These are phyloP conservation scores for Coluber constrictor DNA, from an alignment of 2,797 vertebrate genomes.

Conservation along the genomic window DNA sequence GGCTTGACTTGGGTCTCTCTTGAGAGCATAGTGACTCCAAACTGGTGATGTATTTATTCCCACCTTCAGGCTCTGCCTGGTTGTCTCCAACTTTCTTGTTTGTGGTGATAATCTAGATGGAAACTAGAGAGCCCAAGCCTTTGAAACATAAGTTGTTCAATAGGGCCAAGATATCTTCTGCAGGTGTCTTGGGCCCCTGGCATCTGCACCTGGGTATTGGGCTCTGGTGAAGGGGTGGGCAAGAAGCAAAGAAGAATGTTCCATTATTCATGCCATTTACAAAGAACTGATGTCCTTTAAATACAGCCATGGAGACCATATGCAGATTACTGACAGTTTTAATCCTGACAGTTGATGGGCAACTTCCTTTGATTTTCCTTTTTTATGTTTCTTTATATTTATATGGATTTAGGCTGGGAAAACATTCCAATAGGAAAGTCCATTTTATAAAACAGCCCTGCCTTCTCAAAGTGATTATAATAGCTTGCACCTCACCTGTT, in stretches of 20 bases:
- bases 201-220: background rate
- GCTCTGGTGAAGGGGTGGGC: background rate
- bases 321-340: background rate
- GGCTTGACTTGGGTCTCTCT: background rate
- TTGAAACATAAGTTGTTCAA: background rate
- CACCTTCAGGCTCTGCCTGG: background rate
- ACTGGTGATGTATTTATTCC: background rate
- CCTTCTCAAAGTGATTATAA: background rate
- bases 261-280: background rate
- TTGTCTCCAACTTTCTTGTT: background rate
- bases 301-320: background rate
- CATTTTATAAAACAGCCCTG: background rate
- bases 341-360: background rate
- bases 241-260: background rate
- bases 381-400: background rate
- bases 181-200: background rate
- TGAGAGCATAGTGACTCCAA: background rate
- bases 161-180: background rate
- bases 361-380: background rate
- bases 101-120: background rate
- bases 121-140: background rate
- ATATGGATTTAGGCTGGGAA: background rate
- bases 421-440: background rate
- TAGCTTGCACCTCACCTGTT: background rate
- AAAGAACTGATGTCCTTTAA: background rate